Evolutionary conservation across 2,888 invertebrate genomes (phyloP).

Genomic region (Drosophila nr. perissopoda): DNA sequence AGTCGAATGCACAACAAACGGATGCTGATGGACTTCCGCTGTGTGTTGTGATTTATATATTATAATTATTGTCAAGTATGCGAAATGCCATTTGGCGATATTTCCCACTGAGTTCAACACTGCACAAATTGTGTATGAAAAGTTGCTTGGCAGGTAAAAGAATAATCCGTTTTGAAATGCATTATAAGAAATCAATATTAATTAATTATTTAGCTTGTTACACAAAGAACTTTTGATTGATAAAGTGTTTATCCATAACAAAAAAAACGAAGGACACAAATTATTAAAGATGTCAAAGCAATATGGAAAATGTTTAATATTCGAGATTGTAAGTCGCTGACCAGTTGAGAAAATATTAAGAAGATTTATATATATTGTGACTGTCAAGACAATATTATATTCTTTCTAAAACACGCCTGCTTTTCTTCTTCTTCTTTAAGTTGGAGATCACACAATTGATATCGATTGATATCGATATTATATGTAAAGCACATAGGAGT

Average conservation of each 20-base stretch:
- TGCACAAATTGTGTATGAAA: neutral
- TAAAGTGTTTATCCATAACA: neutral
- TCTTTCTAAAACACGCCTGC: rapidly evolving
- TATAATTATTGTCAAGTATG: neutral
- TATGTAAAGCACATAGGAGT: too few species aligned
- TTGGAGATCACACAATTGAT: neutral
- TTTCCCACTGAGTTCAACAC: neutral
- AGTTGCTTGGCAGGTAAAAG: neutral
- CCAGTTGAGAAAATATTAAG: neutral
- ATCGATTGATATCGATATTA: neutral
- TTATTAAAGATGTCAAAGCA: neutral
- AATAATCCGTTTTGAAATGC: neutral
- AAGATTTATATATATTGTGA: neutral
- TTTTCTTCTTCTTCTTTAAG: neutral
- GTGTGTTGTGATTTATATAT: neutral
- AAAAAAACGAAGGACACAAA: neutral
- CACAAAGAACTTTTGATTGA: neutral
- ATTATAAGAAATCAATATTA: neutral
- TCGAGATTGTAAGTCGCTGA: neutral
- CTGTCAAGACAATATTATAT: neutral
- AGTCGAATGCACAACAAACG: conserved; percentile 6
- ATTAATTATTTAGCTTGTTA: neutral
- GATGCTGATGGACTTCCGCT: neutral
- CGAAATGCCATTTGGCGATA: neutral
- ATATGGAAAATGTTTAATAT: neutral